phyloP scores from a whole-genome alignment of 1,140 invertebrate species.

The Doryteuthis pealeii region DNA sequence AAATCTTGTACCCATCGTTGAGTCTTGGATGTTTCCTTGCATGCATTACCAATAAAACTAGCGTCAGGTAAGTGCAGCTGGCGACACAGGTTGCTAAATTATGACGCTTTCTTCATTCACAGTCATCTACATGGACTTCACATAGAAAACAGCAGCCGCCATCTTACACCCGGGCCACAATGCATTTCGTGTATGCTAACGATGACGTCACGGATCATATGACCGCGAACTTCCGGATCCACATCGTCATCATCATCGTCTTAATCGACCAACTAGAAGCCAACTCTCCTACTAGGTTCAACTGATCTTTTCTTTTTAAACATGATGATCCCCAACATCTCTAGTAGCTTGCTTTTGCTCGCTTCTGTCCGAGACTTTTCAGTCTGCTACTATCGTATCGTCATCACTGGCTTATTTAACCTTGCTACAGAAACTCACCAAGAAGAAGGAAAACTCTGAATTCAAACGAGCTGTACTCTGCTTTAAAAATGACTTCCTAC shows the following conservation, averaged over 20 bases:
- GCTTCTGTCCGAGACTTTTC: too few species aligned
- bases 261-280: neutral
- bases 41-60: slow-evolving; percentile 98
- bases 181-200: slow-evolving; percentile 6
- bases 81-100: slow-evolving; percentile 10
- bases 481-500: too few species aligned
- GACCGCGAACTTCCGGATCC: slow-evolving; percentile 1
- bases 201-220: slow-evolving; percentile 7
- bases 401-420: too few species aligned
- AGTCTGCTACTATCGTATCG: too few species aligned
- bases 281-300: neutral
- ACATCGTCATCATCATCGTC: neutral
- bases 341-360: too few species aligned
- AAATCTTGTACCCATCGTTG: slow-evolving; percentile 86
- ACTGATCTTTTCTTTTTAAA: too few species aligned
- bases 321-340: too few species aligned
- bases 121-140: slow-evolving; percentile 2
- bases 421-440: too few species aligned
- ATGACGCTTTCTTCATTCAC: slow-evolving; percentile 12
- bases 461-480: too few species aligned
- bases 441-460: too few species aligned
- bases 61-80: slow-evolving; percentile 14
- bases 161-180: slow-evolving; percentile 7
- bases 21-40: slow-evolving; percentile 97
- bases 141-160: slow-evolving; percentile 14